Evolutionary conservation across 2,113 vertebrate genomes (phyloP).

Genomic region (cattle (Bos taurus)): ARS-UCD2.0 NC_037333.1:94427001-94427500

Average conservation of each 20-base stretch:
- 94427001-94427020: neutral
- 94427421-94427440: neutral
- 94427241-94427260: neutral
- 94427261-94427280: neutral
- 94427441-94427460: neutral
- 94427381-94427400: neutral
- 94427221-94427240: neutral
- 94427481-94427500: neutral
- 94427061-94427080: neutral
- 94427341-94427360: neutral
- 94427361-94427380: neutral
- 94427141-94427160: neutral
- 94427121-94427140: neutral
- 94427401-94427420: neutral
- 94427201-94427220: neutral
- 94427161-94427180: neutral
- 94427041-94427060: neutral
- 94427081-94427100: neutral
- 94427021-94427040: neutral
- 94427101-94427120: neutral
- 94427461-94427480: neutral
- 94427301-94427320: neutral
- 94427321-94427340: rapidly evolving
- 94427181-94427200: neutral
- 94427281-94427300: neutral